A percentile compares a stretch with the other conserved stretches of the same genome.
Evolutionary conservation across 2,888 invertebrate genomes (phyloP).

Genomic region (Drosophila nr. perissopoda): DNA sequence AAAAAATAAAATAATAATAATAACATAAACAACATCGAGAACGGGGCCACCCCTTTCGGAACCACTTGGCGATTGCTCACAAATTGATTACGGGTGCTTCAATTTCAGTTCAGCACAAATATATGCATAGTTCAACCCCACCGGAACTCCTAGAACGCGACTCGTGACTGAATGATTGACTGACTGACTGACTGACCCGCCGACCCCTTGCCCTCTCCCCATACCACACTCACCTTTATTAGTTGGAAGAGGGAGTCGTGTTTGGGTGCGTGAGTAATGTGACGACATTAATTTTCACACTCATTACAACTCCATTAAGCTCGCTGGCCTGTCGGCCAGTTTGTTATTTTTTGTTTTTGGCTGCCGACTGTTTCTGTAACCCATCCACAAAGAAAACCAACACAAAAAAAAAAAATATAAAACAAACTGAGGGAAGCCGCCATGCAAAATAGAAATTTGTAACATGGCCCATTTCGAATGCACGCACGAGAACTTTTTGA

Average conservation of each 20-base stretch:
- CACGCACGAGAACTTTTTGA: slow-evolving; percentile 69
- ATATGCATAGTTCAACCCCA: slow-evolving; percentile 50
- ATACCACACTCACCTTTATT: background rate
- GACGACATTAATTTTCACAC: slow-evolving; percentile 81
- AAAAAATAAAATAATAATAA: slow-evolving; percentile 17
- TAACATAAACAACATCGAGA: background rate
- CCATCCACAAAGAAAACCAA: background rate
- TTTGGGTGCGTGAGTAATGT: slow-evolving; percentile 78
- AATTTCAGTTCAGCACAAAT: slow-evolving; percentile 60
- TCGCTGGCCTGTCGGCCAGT: slow-evolving; percentile 43
- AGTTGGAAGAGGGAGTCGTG: slow-evolving; percentile 23
- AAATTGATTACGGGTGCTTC: slow-evolving; percentile 58
- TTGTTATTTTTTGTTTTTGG: slow-evolving; percentile 29
- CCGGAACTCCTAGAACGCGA: slow-evolving; percentile 3
- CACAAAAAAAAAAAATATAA: background rate
- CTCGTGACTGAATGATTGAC: slow-evolving; percentile 7
- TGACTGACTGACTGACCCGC: background rate
- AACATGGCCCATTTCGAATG: slow-evolving; percentile 54
- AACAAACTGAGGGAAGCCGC: background rate
- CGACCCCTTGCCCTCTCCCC: background rate
- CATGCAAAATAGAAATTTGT: slow-evolving; percentile 49
- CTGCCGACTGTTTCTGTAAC: slow-evolving; percentile 13
- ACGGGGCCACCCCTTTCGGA: slow-evolving; percentile 21
- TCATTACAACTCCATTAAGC: slow-evolving; percentile 80
- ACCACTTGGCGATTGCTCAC: slow-evolving; percentile 26